Percentiles rank a stretch among this genome's conserved stretches.
These are phyloP conservation scores for Cheilosia urbana DNA, from an alignment of 2,888 invertebrate species.

Conservation along the genomic window DNA sequence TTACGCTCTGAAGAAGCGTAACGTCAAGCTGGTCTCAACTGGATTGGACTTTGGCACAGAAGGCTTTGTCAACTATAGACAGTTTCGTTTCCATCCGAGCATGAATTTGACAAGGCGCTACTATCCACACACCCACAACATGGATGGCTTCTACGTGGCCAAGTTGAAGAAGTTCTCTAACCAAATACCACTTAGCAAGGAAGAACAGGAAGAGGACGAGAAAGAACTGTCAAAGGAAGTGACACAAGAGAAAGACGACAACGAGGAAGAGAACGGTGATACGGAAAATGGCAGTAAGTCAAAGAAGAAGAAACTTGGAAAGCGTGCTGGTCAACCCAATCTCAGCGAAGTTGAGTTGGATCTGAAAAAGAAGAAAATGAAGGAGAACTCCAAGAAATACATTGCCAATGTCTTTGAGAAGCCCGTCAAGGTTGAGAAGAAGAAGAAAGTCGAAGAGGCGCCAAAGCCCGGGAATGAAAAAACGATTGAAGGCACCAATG, in stretches of 20 bases:
- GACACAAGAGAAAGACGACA: conserved; percentile 70
- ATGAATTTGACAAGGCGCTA: conserved; percentile 94
- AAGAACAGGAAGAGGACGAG: conserved; percentile 83
- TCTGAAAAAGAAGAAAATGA: conserved; percentile 81
- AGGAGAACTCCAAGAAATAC: conserved; percentile 81
- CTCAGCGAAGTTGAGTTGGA: conserved; percentile 80
- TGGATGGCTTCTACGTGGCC: conserved; percentile 99
- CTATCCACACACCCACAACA: conserved; percentile 99
- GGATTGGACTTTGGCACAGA: conserved; percentile 97
- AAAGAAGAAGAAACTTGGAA: conserved; percentile 77
- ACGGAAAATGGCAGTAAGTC: conserved; percentile 68
- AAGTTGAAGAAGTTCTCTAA: conserved; percentile 98
- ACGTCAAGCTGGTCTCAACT: conserved; percentile 96
- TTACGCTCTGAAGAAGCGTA: conserved; percentile 95
- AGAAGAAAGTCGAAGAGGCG: conserved; percentile 56
- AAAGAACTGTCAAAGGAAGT: conserved; percentile 81
- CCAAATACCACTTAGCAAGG: conserved; percentile 85
- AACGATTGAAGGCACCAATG: neutral
- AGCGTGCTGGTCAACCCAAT: conserved; percentile 81
- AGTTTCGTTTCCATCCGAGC: conserved; percentile 94
- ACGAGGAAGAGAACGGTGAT: conserved; percentile 75
- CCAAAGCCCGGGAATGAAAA: neutral
- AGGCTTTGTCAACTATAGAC: conserved; percentile 95
- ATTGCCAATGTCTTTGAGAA: conserved; percentile 83
- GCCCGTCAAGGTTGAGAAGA: conserved; percentile 80